Evolutionary conservation across 2,888 invertebrate genomes (phyloP), one percentile per base, ranked within the genome.

Genomic region (Cerceris ruficornis): DNA sequence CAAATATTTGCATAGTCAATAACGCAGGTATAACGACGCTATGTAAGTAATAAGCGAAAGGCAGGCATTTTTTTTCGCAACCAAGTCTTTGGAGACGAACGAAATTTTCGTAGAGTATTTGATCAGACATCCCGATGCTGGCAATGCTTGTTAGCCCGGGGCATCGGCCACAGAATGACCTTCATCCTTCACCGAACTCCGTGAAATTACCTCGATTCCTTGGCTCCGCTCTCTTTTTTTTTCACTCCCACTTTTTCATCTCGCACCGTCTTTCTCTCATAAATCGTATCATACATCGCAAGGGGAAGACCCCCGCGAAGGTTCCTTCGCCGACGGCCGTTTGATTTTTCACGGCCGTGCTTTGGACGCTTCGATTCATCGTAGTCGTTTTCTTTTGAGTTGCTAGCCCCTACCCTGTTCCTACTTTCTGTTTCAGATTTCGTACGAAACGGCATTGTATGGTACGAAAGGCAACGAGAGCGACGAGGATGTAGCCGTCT

Each of bases 381-480:
- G 65, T 71, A 73, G 78, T 74, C 58, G 39, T 81, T 87, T 89
- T 86, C 77, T 90, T 92, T 91, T 91, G 78, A 87, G 88, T 91
- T 91, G 90, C 91, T 89, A 80, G 86, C 87, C 90, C 91, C 88
- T 90, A 91, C 88, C 91, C 90, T 89, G 86, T 85, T 90, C 91
- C 88, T 91, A 88, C 82, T 92, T 91, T 92, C 85, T 92, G 92
- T 92, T 92, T 64, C 91, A 92, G 92, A 90, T 88, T 85, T 85
- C 83, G 70, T 85, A 79, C 81, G 79, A 83, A 54, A 71, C 72
- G 75, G 71, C 72, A 58, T 60, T 66, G 73, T 72, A 77, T 79
- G 73, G 79, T 82, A 77, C 75, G 78, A 79, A 81, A 84, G 77
- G 78, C 80, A 78, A 67, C 76, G 80, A 50, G 86, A 82, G 75